Base-by-base conservation (phyloP, 2,888 invertebrate genomes). In the Synanthedon myopaeformis region DNA sequence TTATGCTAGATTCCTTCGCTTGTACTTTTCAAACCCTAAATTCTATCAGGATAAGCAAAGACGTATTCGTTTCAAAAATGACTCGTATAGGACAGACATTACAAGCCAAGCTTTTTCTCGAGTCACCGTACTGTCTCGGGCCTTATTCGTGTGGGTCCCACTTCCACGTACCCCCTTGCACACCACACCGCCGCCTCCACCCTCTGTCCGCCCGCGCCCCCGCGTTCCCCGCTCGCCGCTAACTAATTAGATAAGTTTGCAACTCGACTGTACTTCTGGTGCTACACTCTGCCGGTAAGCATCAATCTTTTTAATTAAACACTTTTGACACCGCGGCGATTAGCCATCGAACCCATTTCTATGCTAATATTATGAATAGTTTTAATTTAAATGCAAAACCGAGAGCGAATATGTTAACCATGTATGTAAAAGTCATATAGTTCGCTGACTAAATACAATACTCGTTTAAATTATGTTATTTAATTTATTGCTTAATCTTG, bases 271-370 rank as follows among this genome's bases (percentile, higher is more conserved):
- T 87, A 84, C 84, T 85, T 82, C 84, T 83, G 80, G 79, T 77
- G 74, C 79, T 80, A 76, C 73, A 79, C 76, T 76, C 74, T 70
- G 70, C 74, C 82, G 77, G 82, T 82, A 81, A 84, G 82, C 87
- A 85, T 87, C 84, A 87, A 87, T 87, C 86, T 87, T 86, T 87
- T 82, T 86, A 86, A 86, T 87, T 85, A 87, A 86, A 86, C 80
- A 85, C 84, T 85, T 86, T 86, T 85, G 85, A 85, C 85, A 84
- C 80, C 79, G 76, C 80, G 72, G 70, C 79, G 83, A 86, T 85
- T 85, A 85, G 78, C 81, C 71, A 80, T 83, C 80, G 77, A 79
- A 79, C 70, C 78, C 69, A 77, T 80, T 77, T 79, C 76, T 79
- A 79, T 80, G 79, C 73, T 78, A 81, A 81, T 81, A 72, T 61